Base-by-base conservation (phyloP, 2,797 vertebrate species). In the Ambastaia sidthimunki region DNA sequence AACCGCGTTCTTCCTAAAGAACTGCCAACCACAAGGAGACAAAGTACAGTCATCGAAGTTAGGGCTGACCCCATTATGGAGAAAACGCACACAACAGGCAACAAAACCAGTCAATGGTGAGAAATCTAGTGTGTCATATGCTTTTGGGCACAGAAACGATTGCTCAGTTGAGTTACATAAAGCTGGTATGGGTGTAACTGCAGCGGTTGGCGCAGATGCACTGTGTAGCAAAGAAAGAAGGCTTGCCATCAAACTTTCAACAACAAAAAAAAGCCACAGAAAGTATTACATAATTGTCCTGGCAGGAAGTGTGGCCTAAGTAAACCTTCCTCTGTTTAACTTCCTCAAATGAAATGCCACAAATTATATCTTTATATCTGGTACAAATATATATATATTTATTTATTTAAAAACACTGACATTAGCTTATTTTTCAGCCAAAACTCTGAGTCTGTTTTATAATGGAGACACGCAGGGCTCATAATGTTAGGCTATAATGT, bases 231-330 rank as follows among this genome's bases (percentile, higher is more conserved):
- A 65, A 55, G 4, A 23, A 67, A 78, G 44, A 18, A 23, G 7
- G 28, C 59, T 65, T 31, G n/a, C 50, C 19, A 1, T 48, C 48
- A 57, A 83, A 84, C 76, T 85, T 78, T n/a, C 55, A 70, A 44
- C 41, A 44, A 80, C 77, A 55, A 80, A 78, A 80, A 80, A 63
- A 80, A 78, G 83, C 70, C 80, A 69, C 37, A 55, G 70, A 73
- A 69, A 37, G 69, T 66, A 62, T 89, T 89, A 87, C 78, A 80
- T 85, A 88, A 89, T 54, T 31, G 16, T 67, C 21, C 68, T 74
- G 66, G 66, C 23, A 82, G 74, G 34, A 71, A 78, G 68, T 28
- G 48, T 5, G 11, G 44, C 67, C 52, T 19, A 74, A 83, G 73
- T 19, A 19, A 80, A 57, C 48, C 65, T 31, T 74, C 37, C 47